Percentiles rank a stretch among this genome's conserved stretches.
These are phyloP conservation scores for Trachelus stipa DNA, from an alignment of 2,888 invertebrate genomes.

Conservation along the genomic window DNA sequence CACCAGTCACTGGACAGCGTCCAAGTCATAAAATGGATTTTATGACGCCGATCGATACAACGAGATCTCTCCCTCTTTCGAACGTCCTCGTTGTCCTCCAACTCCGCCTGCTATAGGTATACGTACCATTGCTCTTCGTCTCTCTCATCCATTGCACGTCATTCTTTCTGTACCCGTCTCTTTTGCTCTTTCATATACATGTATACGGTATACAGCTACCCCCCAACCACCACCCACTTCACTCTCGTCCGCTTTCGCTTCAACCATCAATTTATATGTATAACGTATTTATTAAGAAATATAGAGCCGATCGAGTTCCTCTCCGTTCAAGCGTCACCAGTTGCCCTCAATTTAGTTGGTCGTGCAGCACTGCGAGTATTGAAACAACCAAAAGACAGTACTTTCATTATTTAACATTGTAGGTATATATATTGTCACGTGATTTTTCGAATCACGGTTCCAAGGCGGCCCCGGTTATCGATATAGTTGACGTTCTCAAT, in stretches of 20 bases:
- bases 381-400: not conserved
- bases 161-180: not conserved
- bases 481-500: too few relatives aligned
- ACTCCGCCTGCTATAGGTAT: constrained; percentile 24
- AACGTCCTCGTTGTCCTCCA: constrained; percentile 36
- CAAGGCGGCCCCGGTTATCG: too few relatives aligned
- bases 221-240: not conserved
- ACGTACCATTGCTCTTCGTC: constrained; percentile 17
- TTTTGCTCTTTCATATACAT: constrained; percentile 22
- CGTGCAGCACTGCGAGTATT: not conserved
- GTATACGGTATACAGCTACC: constrained; percentile 24
- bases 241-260: not conserved
- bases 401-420: not conserved
- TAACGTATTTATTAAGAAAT: not conserved
- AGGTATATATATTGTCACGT: too few relatives aligned
- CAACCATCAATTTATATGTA: not conserved
- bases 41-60: constrained; percentile 62
- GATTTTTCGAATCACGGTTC: too few relatives aligned
- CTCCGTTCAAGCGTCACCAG: not conserved
- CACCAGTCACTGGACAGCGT: constrained; percentile 66
- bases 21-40: constrained; percentile 66
- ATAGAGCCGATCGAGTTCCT: not conserved
- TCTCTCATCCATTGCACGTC: constrained; percentile 7
- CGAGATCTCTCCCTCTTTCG: constrained; percentile 49
- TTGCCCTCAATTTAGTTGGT: not conserved